Percentiles rank a stretch among this genome's conserved stretches.
These are phyloP conservation scores for Gasteruption jaculator DNA, from an alignment of 2,888 invertebrate species.

Conservation along the genomic window DNA sequence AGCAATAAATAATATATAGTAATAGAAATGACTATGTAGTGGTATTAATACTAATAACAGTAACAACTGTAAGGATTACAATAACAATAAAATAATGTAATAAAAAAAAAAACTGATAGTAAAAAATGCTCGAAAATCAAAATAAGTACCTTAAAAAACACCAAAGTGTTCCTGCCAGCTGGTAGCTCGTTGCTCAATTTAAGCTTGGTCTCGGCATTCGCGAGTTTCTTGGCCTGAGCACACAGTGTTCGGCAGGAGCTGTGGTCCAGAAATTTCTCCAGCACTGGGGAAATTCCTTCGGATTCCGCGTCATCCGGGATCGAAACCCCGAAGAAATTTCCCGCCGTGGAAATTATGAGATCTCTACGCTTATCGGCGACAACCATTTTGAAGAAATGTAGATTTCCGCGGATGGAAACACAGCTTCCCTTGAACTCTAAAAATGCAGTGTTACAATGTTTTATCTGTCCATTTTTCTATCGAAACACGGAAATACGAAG, in stretches of 20 bases:
- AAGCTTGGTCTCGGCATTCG: constrained; percentile 21
- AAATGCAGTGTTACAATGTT: no score
- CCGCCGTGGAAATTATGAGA: constrained; percentile 41
- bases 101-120: no score
- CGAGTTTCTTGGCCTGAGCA: constrained; percentile 26
- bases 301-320: constrained; percentile 21
- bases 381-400: constrained; percentile 25
- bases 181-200: constrained; percentile 36
- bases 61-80: no score
- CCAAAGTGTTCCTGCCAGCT: constrained; percentile 36
- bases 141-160: constrained; percentile 44
- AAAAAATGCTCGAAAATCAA: constrained; percentile 6
- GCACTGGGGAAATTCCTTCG: constrained; percentile 26
- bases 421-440: neutral
- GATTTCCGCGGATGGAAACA: neutral
- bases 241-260: constrained; percentile 39
- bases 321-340: constrained; percentile 42
- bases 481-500: no score
- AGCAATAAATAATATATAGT: no score
- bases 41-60: no score
- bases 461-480: no score
- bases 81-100: no score
- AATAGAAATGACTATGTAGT: no score
- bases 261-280: constrained; percentile 41
- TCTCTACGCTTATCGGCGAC: constrained; percentile 34